These are phyloP conservation scores for Prietella phreatophila DNA, from an alignment of 2,113 vertebrate genomes.

Conservation along the genomic window DNA sequence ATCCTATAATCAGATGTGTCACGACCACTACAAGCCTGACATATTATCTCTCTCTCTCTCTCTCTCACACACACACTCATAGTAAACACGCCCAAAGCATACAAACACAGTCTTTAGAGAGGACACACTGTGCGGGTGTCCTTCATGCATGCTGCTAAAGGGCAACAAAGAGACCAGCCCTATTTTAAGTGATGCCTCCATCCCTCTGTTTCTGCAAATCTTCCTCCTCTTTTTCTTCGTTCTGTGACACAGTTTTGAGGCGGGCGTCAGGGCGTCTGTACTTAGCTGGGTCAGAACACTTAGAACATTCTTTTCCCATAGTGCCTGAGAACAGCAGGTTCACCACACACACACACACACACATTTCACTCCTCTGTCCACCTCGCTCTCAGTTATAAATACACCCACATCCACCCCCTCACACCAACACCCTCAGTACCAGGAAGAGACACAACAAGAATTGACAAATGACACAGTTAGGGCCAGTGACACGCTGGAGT, in stretches of 20 bases:
- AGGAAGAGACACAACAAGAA: background rate
- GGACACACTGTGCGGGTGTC: slow-evolving; percentile 4
- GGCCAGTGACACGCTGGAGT: background rate
- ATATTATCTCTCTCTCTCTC: background rate
- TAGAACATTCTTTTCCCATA: slow-evolving; percentile 18
- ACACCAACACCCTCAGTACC: background rate
- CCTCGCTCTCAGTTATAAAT: background rate
- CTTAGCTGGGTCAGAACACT: slow-evolving; percentile 24
- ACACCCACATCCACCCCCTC: background rate
- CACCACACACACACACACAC: background rate
- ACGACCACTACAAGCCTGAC: slow-evolving; percentile 26
- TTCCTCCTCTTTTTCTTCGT: background rate
- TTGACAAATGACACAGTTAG: background rate
- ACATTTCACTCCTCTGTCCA: background rate
- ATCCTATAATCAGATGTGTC: slow-evolving; percentile 32
- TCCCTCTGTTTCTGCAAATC: background rate
- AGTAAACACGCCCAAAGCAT: slow-evolving; percentile 13
- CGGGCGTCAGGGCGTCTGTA: background rate
- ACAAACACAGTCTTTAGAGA: background rate
- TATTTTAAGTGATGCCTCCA: slow-evolving; percentile 6
- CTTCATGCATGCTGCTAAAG: background rate
- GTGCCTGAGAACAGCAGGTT: background rate
- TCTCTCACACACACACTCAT: slow-evolving; percentile 17
- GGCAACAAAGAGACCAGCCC: slow-evolving; percentile 25
- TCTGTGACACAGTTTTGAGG: slow-evolving; percentile 27